Base-by-base conservation (phyloP, 53 echinoderm and acorn worm species). In the Patiria pectinifera region DNA sequence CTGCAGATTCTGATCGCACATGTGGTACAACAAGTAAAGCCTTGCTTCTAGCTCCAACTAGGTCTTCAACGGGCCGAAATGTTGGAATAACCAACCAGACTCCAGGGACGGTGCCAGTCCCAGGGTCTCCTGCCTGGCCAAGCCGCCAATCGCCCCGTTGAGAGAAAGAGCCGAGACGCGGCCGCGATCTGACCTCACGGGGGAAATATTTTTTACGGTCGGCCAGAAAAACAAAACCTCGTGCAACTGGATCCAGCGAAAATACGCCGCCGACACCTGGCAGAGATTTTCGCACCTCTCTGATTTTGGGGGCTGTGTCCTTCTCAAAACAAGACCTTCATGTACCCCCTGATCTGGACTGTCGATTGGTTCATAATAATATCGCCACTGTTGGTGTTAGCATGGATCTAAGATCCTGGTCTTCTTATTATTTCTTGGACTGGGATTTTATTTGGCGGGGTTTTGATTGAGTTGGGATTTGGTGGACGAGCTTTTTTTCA, bases 401-500 rank as follows among this genome's bases (percentile, higher is more conserved):
- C 25, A 59, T 4, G 21, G 86, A 76, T 77, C 60, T 78, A 59
- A 78, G 78, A 25, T 47, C 66, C 14, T 16, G 15, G 4, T 66
- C 66, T 66, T 14, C 25, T 69, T 83, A 23, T 9, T 18, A 24
- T 78, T 15, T 46, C 15, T 16, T 4, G 11, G 48, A 11, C 80
- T 25, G 89, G 89, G 69, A 84, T 84, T 69, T 62, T 66, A 62
- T 66, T 89, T 81, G 80, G 89, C 62, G 78, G 81, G 89, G 89
- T 89, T 89, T 89, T 89, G 89, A 89, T 89, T 80, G 80, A 89
- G 89, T 84, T 77, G 69, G 86, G 89, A 89, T 89, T 89, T 89
- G 77, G 48, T 35, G 48, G 45, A 43, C 80, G 48, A 25, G 48
- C 21, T 85, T 48, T 85, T 82, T 62, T 83, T 85, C 66, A 66